Conservation (phyloP, 2,888 invertebrate species). For the Eretmocerus hayati region DNA sequence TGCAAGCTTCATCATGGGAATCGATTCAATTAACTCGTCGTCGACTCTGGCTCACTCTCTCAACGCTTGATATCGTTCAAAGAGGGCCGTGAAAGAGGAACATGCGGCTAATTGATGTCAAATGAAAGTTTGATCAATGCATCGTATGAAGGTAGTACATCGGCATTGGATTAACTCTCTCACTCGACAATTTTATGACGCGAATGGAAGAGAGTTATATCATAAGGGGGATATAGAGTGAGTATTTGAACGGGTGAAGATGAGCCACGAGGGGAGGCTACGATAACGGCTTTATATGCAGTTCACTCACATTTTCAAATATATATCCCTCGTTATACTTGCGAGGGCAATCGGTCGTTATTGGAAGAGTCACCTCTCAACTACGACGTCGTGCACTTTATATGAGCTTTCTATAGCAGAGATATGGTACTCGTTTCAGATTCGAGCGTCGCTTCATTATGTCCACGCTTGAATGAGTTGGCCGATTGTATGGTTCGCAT, state of each 20-base stretch:
- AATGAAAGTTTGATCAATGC: slow-evolving; percentile 11
- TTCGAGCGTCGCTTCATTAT: slow-evolving; percentile 40
- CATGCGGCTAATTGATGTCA: slow-evolving; percentile 9
- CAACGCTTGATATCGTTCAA: no score
- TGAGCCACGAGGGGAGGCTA: not conserved
- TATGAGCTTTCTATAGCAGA: no score
- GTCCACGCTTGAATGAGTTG: slow-evolving; percentile 37
- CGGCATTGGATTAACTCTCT: slow-evolving; percentile 14
- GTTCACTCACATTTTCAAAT: no score
- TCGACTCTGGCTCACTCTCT: no score
- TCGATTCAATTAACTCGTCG: no score
- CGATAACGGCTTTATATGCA: slow-evolving; percentile 14
- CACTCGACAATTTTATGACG: slow-evolving; percentile 12
- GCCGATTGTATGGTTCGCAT: slow-evolving; percentile 28
- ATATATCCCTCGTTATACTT: slow-evolving; percentile 25
- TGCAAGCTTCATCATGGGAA: no score
- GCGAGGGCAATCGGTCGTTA: slow-evolving; percentile 30
- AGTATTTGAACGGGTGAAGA: not conserved
- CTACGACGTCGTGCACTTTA: not conserved
- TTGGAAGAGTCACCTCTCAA: slow-evolving; percentile 20
- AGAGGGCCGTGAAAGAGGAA: not conserved
- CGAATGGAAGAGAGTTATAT: slow-evolving; percentile 3
- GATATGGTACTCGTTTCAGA: slow-evolving; percentile 26
- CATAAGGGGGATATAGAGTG: not conserved
- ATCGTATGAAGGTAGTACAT: no score